phyloP scores from a whole-genome alignment of 2,888 invertebrate genomes.

The Heliconius hortense region DNA sequence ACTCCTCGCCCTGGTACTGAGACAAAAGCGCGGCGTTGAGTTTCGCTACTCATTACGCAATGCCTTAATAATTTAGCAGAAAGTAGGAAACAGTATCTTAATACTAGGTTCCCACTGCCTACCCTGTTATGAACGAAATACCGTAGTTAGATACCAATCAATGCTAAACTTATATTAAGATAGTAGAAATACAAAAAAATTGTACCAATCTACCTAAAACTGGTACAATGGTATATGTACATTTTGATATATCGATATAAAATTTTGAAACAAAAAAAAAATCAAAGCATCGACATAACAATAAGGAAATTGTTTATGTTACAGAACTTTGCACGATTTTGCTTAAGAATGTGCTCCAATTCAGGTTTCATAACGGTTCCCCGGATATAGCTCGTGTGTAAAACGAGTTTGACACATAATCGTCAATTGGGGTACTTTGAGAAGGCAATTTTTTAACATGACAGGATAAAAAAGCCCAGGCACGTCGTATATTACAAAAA shows the following conservation, averaged over 20 bases:
- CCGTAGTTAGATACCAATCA: background rate
- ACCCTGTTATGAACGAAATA: background rate
- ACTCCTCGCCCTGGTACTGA: background rate
- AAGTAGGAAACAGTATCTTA: background rate
- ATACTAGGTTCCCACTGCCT: background rate
- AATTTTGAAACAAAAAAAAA: background rate
- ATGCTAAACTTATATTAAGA: background rate
- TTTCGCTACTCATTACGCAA: background rate
- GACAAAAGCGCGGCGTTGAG: background rate
- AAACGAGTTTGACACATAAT: constrained; percentile 50
- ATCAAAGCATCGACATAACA: background rate
- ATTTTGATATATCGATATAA: background rate
- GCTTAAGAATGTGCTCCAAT: constrained; percentile 39
- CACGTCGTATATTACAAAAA: background rate
- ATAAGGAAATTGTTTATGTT: constrained; percentile 18
- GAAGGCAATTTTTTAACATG: constrained; percentile 50
- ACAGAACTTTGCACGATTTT: constrained; percentile 23
- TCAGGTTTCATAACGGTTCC: constrained; percentile 47
- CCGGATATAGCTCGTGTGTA: constrained; percentile 44
- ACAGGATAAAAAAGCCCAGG: constrained; percentile 24
- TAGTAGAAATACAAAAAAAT: background rate
- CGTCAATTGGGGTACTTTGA: constrained; percentile 47
- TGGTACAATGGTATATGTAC: background rate
- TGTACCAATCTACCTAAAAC: background rate
- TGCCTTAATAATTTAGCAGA: background rate